Evolutionary conservation across 2,888 invertebrate species (phyloP).

Genomic region (Drosophila mulleri): DNA sequence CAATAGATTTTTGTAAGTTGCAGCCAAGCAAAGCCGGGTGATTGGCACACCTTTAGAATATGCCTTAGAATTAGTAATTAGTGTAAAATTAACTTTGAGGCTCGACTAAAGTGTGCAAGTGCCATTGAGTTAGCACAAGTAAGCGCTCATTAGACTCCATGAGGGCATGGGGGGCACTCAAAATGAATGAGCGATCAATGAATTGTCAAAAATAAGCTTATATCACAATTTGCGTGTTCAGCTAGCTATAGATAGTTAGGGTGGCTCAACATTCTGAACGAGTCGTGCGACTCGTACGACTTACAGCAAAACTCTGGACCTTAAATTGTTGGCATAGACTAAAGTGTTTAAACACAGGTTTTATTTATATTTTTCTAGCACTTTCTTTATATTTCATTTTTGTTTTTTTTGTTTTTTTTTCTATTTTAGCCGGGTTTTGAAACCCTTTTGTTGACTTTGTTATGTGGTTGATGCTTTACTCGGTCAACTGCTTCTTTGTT

Average conservation of each 20-base stretch:
- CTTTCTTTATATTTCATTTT: background rate
- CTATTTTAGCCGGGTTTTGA: background rate
- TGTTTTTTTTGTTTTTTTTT: background rate
- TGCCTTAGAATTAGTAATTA: conserved; percentile 6
- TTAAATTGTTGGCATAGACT: conserved; percentile 28
- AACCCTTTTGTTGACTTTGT: conserved; percentile 1
- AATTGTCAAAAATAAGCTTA: conserved; percentile 21
- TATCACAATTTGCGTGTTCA: conserved; percentile 10
- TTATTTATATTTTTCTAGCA: background rate
- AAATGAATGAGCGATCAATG: conserved; percentile 41
- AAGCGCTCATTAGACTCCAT: conserved; percentile 22
- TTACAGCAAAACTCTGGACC: conserved; percentile 11
- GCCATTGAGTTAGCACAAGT: conserved; percentile 5
- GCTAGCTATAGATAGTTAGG: background rate
- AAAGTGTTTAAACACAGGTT: conserved; percentile 8
- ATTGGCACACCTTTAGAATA: background rate
- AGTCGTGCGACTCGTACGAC: conserved; percentile 15
- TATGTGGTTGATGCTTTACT: background rate
- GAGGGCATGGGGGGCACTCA: conserved; percentile 3
- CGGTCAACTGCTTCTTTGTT: conserved; percentile 5
- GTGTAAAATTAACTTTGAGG: background rate
- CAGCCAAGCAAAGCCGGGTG: background rate
- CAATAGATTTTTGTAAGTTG: too few species aligned
- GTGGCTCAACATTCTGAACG: background rate
- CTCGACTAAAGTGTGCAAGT: conserved; percentile 2